Conservation (phyloP, 2,797 vertebrate genomes). For the Enteromius radiatus region DNA sequence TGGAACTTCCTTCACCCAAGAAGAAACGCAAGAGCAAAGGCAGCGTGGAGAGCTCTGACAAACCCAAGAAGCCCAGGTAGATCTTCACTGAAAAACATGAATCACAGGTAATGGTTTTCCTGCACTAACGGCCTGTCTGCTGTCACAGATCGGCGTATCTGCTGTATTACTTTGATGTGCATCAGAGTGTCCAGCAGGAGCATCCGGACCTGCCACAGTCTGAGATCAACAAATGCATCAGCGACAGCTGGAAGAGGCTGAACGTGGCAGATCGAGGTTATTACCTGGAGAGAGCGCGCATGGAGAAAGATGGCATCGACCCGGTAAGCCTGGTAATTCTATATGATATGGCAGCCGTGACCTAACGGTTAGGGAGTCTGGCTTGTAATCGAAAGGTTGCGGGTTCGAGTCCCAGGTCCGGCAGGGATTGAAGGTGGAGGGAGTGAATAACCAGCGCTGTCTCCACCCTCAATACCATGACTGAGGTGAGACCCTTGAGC, state of each 20-base stretch:
- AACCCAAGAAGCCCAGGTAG: slow-evolving; percentile 92
- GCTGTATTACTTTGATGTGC: slow-evolving; percentile 96
- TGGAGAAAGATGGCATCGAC: slow-evolving; percentile 90
- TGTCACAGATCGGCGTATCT: slow-evolving; percentile 91
- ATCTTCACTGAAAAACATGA: not conserved
- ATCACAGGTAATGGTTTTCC: not conserved
- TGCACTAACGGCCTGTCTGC: not conserved
- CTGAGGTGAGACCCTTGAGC: too few relatives aligned
- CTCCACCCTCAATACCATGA: too few relatives aligned
- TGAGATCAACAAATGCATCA: slow-evolving; percentile 98
- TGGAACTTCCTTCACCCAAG: slow-evolving; percentile 84
- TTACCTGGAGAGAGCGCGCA: slow-evolving; percentile 93
- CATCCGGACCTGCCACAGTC: slow-evolving; percentile 93
- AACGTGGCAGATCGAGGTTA: slow-evolving; percentile 94
- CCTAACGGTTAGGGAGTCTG: too few relatives aligned
- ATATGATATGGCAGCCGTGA: not conserved
- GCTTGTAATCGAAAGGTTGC: too few relatives aligned
- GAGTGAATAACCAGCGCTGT: too few relatives aligned
- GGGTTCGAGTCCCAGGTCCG: too few relatives aligned
- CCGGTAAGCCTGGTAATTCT: slow-evolving; percentile 77
- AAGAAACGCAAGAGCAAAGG: slow-evolving; percentile 88
- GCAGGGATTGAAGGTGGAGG: too few relatives aligned
- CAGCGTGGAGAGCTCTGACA: slow-evolving; percentile 80
- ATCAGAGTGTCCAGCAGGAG: slow-evolving; percentile 93
- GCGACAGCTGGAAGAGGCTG: slow-evolving; percentile 95